phyloP scores from a whole-genome alignment of 2,113 vertebrate genomes.

The Pterocles orientalis region DNA sequence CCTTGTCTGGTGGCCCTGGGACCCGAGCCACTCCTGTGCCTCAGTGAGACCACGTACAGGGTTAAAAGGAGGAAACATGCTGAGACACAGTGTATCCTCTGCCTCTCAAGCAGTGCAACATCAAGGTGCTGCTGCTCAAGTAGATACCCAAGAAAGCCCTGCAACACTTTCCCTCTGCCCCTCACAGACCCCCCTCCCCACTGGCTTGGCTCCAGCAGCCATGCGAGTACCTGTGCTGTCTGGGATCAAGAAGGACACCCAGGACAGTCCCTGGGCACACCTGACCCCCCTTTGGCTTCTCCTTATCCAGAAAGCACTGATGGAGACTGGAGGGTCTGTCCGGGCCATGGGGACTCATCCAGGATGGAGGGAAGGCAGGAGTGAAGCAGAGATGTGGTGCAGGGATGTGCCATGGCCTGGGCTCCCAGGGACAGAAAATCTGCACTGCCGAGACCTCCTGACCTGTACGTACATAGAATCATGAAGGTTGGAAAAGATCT shows the following conservation, averaged over 20 bases:
- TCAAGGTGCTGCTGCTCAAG: not conserved
- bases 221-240: rapidly evolving
- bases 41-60: not conserved
- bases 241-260: not conserved
- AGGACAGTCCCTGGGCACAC: not conserved
- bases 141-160: not conserved
- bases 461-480: no score
- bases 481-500: no score
- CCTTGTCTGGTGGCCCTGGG: not conserved
- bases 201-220: not conserved
- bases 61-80: not conserved
- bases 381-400: not conserved
- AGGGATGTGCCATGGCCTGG: not conserved
- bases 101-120: not conserved
- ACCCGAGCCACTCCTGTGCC: not conserved
- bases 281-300: not conserved
- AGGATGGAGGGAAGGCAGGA: rapidly evolving
- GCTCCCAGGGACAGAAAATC: not conserved
- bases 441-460: not conserved
- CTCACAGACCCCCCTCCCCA: not conserved
- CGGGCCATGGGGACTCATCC: not conserved
- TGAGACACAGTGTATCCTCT: not conserved
- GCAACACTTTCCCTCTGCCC: not conserved
- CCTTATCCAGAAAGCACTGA: not conserved
- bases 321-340: not conserved